Evolutionary conservation across 2,797 vertebrate species (phyloP), one percentile per base, ranked within the genome.

Genomic region (Phylloscopus collybita): DNA sequence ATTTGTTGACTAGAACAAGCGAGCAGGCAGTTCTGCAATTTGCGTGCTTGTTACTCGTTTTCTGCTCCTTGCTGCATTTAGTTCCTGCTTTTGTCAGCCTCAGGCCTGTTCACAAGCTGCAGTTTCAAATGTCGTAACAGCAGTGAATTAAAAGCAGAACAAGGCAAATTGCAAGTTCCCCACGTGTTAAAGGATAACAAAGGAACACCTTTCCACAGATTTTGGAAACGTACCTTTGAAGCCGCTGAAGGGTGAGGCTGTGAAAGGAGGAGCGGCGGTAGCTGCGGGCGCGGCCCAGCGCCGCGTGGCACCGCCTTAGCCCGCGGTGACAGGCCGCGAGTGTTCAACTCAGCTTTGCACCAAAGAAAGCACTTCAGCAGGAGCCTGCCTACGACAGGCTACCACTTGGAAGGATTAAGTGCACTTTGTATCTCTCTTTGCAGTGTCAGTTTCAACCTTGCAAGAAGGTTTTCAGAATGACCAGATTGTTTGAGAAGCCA

Each of bases 361-460:
- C 93, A 86, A 67, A 84, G 81, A 23, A 67, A 87, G n/a, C 76
- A 40, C 86, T 88, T 73, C 45, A 65, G 51, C 88, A 72, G 64
- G 54, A 95, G 69, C 61, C 80, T 42, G 57, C 26, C 70, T 70
- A 27, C 81, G 86, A 85, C 67, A 34, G n/a, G 34, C 10, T 38
- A 54, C 83, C 71, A 60, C 76, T 82, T 79, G 79, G 78, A 72
- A 91, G 80, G 83, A 93, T 86, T 92, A 93, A 92, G 82, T 45
- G 59, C 34, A 83, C 79, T 92, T 84, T 12, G 70, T 72, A 8
- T 30, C 32, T 54, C 70, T 90, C 89, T 91, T 21, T 13, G 30
- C 71, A 50, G 22, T 49, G 45, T 44, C 80, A 67, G 13, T 73
- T 90, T 84, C 75, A 57, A 80, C 32, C 30, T 44, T 50, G 64